Evolutionary conservation across 2,113 vertebrate genomes (phyloP), one percentile per base, ranked within the genome.

Genomic region (Brienomyrus brachyistius): DNA sequence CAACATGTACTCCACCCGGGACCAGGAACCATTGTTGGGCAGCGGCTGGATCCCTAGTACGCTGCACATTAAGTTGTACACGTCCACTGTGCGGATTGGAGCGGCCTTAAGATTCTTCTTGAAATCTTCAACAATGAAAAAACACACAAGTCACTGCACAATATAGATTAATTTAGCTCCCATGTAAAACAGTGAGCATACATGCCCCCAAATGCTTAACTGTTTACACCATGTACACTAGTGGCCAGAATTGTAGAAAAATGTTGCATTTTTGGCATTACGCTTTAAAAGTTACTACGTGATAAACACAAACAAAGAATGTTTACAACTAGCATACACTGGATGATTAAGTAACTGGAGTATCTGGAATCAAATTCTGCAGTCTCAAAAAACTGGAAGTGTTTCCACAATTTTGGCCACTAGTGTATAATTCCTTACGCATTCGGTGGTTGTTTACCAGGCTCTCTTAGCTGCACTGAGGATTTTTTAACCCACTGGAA

Each of bases 11-110:
- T 70, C 92, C 88, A 99, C 97, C 88, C 97, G 94, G 91, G 97
- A 96, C 98, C 98, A 99, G 90, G 98, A 98, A 40, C 98, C 98
- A 0, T 99, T 99, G 93, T 99, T 99, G 89, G 98, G 97, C 93
- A 97, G 93, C 0, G 98, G 96, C 21, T 95, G 19, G 27, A 99
- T 91, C 87, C 96, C 96, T 17, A 96, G 88, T 10, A 96, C 95
- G 1, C 92, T 89, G 93, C 98, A 99, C 97, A 99, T 96, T 89
- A 99, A 2, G 48, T 99, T 99, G 92, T 99, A 99, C 91, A 99
- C 90, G 6, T 99, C 98, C 91, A 99, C 98, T 0, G 96, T 90
- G 90, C 96, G 94, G 91, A 99, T 97, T 5, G 98, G 97, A 86
- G 96, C 95, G 0, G 96, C 97, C 88, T 92, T 94, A 92, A 95